phyloP scores from a whole-genome alignment of 2,113 vertebrate genomes.

The Aepyceros melampus region DNA sequence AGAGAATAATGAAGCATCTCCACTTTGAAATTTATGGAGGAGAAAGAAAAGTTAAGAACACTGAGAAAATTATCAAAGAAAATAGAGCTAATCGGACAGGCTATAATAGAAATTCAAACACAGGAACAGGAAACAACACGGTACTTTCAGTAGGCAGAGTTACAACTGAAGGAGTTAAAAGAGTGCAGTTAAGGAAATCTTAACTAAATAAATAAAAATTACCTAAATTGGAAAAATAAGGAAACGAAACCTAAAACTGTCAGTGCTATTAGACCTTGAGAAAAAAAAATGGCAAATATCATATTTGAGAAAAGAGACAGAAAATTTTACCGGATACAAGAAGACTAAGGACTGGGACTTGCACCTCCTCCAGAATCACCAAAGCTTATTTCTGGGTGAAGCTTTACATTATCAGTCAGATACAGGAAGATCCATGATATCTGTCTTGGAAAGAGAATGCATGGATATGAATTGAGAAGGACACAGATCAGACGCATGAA shows the following conservation, averaged over 20 bases:
- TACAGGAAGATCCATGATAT: background rate
- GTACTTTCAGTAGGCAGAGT: background rate
- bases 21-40: background rate
- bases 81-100: background rate
- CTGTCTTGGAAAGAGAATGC: background rate
- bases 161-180: background rate
- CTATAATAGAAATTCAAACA: background rate
- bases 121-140: background rate
- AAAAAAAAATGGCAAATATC: background rate
- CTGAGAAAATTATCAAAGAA: background rate
- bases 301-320: background rate
- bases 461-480: background rate
- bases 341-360: background rate
- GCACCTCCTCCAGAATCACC: background rate
- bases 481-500: background rate
- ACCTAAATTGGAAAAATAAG: background rate
- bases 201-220: constrained; percentile 8
- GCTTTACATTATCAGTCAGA: background rate
- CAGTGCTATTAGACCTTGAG: background rate
- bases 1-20: background rate
- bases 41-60: background rate
- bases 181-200: background rate
- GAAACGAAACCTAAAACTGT: background rate
- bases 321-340: background rate
- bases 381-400: background rate